Conservation (phyloP, 2,888 invertebrate genomes). For the Callyntrura sp. region DNA sequence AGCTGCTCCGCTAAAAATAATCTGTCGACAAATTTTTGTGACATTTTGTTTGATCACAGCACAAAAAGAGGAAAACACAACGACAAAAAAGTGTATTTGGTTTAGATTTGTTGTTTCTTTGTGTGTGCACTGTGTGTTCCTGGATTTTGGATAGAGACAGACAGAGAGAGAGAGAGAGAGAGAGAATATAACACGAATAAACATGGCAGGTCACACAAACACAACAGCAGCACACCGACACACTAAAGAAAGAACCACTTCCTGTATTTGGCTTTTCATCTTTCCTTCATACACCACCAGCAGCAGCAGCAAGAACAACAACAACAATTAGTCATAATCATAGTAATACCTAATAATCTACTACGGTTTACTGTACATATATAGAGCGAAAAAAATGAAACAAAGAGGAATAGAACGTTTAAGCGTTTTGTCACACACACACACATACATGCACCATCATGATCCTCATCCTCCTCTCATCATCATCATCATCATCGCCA, state of each 20-base stretch:
- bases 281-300: constrained; percentile 3
- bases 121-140: background rate
- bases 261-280: constrained; percentile 40
- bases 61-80: background rate
- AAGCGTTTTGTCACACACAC: background rate
- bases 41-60: background rate
- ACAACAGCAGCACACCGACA: no score
- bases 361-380: background rate
- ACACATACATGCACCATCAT: no score
- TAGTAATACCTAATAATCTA: background rate
- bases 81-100: background rate
- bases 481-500: background rate
- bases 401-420: background rate
- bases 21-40: background rate
- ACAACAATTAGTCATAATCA: background rate
- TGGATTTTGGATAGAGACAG: background rate
- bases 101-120: background rate
- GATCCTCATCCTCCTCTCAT: background rate
- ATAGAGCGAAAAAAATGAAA: background rate
- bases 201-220: constrained; percentile 21
- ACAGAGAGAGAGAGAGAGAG: no score
- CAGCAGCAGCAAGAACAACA: background rate
- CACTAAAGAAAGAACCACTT: constrained; percentile 8
- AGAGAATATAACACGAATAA: background rate
- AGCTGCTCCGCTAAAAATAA: background rate